Conservation (phyloP, 2,888 invertebrate species). For the Himalopsyche kuldschensis region DNA sequence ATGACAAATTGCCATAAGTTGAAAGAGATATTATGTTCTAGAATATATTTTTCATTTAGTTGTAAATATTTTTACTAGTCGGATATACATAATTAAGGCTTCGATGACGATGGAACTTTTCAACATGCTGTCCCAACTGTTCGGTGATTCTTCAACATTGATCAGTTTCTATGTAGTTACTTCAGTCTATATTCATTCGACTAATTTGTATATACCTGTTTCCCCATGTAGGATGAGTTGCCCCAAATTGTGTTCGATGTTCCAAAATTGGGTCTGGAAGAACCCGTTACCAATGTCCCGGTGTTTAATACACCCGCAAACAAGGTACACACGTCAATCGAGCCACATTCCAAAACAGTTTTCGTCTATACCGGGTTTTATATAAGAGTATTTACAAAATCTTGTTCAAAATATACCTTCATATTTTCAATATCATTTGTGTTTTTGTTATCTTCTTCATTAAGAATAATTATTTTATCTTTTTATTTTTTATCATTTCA, state of each 20-base stretch:
- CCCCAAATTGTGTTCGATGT: slow-evolving; percentile 38
- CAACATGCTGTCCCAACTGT: neutral
- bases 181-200: neutral
- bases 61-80: neutral
- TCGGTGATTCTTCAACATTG: neutral
- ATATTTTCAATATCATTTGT: too few relatives aligned
- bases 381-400: neutral
- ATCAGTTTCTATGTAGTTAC: neutral
- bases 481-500: too few relatives aligned
- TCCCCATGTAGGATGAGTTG: slow-evolving; percentile 31
- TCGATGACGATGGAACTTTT: neutral
- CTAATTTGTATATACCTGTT: neutral
- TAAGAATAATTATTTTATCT: too few relatives aligned
- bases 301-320: slow-evolving; percentile 19
- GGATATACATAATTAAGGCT: neutral
- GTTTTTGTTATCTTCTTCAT: too few relatives aligned
- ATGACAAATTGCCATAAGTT: too few relatives aligned
- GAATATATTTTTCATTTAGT: neutral
- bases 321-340: neutral
- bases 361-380: neutral
- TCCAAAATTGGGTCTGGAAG: slow-evolving; percentile 20
- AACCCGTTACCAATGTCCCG: slow-evolving; percentile 12
- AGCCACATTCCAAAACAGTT: neutral
- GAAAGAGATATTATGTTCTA: too few relatives aligned
- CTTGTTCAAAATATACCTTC: too few relatives aligned